Conservation (phyloP, 1,140 invertebrate genomes). For the Ostrea denselamellosa region DNA sequence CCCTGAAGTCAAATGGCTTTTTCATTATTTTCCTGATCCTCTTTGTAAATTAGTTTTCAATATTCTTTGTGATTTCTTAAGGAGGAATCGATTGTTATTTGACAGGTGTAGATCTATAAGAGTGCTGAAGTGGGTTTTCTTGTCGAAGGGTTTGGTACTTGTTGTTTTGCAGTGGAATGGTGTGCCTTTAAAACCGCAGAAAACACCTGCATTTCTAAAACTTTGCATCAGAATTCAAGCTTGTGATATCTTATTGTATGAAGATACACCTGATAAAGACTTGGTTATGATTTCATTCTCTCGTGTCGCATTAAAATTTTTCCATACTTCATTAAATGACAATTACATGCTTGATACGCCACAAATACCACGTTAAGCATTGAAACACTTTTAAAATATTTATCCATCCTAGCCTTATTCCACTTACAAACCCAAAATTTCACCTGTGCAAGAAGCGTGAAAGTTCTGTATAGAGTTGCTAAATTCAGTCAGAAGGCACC, state of each 20-base stretch:
- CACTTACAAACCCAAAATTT: slow-evolving; percentile 33
- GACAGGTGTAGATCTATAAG: slow-evolving; percentile 4
- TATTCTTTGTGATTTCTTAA: not conserved
- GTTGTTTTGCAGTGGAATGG: not conserved
- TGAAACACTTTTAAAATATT: slow-evolving; percentile 22
- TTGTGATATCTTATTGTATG: not conserved
- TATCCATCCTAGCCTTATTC: not conserved
- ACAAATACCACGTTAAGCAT: not conserved
- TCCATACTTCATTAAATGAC: slow-evolving; percentile 33
- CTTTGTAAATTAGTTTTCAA: slow-evolving; percentile 29
- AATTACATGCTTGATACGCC: slow-evolving; percentile 23
- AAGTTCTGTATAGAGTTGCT: not conserved
- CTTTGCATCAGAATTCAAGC: not conserved
- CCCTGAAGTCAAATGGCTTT: not conserved
- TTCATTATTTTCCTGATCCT: slow-evolving; percentile 1
- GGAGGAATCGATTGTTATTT: slow-evolving; percentile 28
- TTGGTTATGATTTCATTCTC: not conserved
- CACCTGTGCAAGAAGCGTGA: slow-evolving; percentile 24
- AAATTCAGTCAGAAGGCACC: not conserved
- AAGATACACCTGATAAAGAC: not conserved
- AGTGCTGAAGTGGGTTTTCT: not conserved
- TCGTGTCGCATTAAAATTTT: slow-evolving; percentile 27
- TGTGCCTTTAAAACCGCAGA: not conserved
- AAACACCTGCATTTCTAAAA: not conserved
- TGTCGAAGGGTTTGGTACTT: not conserved